A percentile compares a stretch with the other conserved stretches of the same genome.
Conservation (phyloP, 2,888 invertebrate genomes). For the Cephus pulcher region DNA sequence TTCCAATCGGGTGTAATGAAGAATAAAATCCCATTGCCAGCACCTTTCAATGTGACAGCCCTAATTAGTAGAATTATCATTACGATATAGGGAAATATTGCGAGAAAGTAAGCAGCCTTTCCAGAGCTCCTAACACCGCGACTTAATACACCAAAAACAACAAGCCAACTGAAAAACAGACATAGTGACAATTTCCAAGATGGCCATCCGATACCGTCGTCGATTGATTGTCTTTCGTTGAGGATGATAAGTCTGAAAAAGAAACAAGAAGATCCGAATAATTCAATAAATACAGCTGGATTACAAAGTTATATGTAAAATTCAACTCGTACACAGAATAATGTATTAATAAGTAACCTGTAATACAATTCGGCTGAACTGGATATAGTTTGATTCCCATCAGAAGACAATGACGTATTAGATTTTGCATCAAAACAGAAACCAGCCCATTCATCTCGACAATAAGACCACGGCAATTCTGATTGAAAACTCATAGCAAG, state of each 20-base stretch:
- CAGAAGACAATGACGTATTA: neutral
- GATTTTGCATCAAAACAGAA: constrained; percentile 41
- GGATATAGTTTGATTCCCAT: constrained; percentile 19
- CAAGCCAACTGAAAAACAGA: constrained; percentile 76
- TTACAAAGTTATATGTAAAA: neutral
- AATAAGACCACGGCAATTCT: constrained; percentile 67
- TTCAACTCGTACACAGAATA: neutral
- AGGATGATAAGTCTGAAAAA: constrained; percentile 68
- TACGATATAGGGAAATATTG: constrained; percentile 85
- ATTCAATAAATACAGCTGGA: neutral
- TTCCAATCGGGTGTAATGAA: constrained; percentile 85
- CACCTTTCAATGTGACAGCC: constrained; percentile 76
- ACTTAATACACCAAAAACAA: constrained; percentile 77
- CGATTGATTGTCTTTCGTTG: constrained; percentile 66
- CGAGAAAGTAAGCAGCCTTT: constrained; percentile 90
- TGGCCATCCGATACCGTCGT: constrained; percentile 69
- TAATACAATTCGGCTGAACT: constrained; percentile 59
- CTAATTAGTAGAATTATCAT: constrained; percentile 80
- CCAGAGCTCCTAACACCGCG: constrained; percentile 83
- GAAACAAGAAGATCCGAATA: constrained; percentile 7
- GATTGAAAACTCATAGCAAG: constrained; percentile 65
- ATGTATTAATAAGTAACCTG: constrained; percentile 40
- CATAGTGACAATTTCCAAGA: constrained; percentile 78
- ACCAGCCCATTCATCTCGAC: constrained; percentile 59
- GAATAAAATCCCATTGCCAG: constrained; percentile 79